Conservation (phyloP, 2,113 vertebrate genomes). For the Pleuronectes platessa region DNA sequence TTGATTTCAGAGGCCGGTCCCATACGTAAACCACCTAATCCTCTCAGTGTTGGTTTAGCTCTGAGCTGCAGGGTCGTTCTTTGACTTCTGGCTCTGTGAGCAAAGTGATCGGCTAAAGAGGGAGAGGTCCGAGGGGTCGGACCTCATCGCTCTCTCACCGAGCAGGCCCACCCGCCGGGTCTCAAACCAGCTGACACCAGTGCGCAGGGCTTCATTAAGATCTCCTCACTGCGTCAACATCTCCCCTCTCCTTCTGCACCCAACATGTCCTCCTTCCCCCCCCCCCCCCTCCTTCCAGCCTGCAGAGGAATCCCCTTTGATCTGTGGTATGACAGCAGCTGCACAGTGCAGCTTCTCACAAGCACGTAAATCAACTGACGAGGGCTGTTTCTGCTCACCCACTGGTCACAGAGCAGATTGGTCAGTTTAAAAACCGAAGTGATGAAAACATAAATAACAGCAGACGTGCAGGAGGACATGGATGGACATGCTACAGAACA, state of each 20-base stretch:
- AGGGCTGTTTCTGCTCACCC: constrained; percentile 21
- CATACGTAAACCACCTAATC: constrained; percentile 11
- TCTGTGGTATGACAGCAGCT: constrained; percentile 69
- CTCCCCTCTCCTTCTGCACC: constrained; percentile 2
- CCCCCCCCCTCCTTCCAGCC: constrained; percentile 15
- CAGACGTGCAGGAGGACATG: not conserved
- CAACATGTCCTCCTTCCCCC: constrained; percentile 6
- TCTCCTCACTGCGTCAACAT: constrained; percentile 6
- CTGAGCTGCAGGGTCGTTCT: constrained; percentile 4
- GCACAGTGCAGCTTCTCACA: constrained; percentile 46
- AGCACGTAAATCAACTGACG: constrained; percentile 56
- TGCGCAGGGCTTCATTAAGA: constrained; percentile 25
- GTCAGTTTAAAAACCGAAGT: constrained; percentile 24
- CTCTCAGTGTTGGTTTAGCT: constrained; percentile 15
- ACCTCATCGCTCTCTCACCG: not conserved
- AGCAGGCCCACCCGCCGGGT: not conserved
- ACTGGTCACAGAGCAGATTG: constrained; percentile 8
- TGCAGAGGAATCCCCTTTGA: constrained; percentile 68
- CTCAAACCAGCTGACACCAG: constrained; percentile 23
- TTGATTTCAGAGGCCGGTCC: constrained; percentile 5
- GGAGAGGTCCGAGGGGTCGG: not conserved
- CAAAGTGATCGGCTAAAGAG: constrained; percentile 18
- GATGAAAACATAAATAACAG: constrained; percentile 40
- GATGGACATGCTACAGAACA: not conserved
- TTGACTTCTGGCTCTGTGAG: constrained; percentile 7